A percentile compares a stretch with the other conserved stretches of the same genome.
phyloP scores from a whole-genome alignment of 2,888 invertebrate genomes.

The Raillietiella orientalis region DNA sequence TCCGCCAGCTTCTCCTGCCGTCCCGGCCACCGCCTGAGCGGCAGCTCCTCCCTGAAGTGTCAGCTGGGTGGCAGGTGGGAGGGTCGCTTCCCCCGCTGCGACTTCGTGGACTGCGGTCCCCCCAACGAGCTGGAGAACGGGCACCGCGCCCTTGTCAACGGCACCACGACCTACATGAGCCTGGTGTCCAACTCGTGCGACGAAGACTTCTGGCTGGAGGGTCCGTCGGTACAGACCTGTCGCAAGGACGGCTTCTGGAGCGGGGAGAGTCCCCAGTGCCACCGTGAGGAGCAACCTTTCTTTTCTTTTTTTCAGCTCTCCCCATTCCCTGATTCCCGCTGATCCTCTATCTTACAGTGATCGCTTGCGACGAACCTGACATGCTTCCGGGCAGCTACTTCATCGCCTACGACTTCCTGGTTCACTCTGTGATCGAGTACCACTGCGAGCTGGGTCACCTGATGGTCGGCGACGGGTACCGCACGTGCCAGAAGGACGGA shows the following conservation, averaged over 20 bases:
- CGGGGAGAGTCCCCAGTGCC: constrained; percentile 49
- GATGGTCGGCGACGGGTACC: constrained; percentile 31
- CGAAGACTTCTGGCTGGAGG: constrained; percentile 40
- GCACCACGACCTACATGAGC: too few relatives aligned
- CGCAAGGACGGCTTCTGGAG: constrained; percentile 62
- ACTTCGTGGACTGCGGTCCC: constrained; percentile 55
- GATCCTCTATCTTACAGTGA: constrained; percentile 29
- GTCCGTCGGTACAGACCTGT: constrained; percentile 30
- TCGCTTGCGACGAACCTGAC: constrained; percentile 53
- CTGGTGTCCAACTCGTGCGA: too few relatives aligned
- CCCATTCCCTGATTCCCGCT: not conserved
- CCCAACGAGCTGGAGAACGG: constrained; percentile 47
- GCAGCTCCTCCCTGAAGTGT: too few relatives aligned
- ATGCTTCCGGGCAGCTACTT: constrained; percentile 56
- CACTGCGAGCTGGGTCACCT: constrained; percentile 57
- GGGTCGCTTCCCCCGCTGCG: constrained; percentile 35
- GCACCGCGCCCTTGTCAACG: constrained; percentile 31
- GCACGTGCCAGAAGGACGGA: constrained; percentile 36
- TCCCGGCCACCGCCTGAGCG: constrained; percentile 48
- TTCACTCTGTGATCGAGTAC: constrained; percentile 56
- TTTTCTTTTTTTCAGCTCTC: constrained; percentile 4
- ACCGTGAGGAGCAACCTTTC: constrained; percentile 20
- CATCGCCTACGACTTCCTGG: constrained; percentile 58
- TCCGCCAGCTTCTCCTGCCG: constrained; percentile 47
- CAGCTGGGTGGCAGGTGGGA: constrained; percentile 56